phyloP scores from a whole-genome alignment of 2,113 vertebrate genomes.

The Diadophis punctatus region DNA sequence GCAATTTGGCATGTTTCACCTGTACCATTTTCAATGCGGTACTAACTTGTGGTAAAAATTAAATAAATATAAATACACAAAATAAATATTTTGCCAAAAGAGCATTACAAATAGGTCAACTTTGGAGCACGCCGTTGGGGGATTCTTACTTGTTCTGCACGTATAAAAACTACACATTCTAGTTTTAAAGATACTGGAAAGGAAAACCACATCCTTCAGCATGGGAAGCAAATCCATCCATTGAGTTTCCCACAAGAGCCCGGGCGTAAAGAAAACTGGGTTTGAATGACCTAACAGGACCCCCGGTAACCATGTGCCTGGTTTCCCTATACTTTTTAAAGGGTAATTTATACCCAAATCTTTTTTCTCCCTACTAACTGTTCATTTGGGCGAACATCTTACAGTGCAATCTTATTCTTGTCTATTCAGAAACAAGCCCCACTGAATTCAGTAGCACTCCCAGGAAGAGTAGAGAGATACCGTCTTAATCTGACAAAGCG shows the following conservation, averaged over 20 bases:
- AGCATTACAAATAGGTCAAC: conserved; percentile 30
- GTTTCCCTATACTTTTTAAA: background rate
- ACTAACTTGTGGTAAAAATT: conserved; percentile 68
- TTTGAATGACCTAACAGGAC: background rate
- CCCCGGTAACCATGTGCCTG: background rate
- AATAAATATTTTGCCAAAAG: conserved; percentile 73
- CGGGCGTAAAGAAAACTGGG: background rate
- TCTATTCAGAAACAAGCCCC: background rate
- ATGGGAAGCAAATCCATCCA: background rate
- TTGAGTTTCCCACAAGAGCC: fast-evolving
- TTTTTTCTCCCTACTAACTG: background rate
- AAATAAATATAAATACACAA: conserved; percentile 81
- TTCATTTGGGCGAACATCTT: background rate
- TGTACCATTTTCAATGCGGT: conserved; percentile 55
- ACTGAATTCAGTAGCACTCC: background rate
- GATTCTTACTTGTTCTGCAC: conserved; percentile 38
- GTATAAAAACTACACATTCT: conserved; percentile 29
- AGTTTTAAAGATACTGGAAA: conserved; percentile 52
- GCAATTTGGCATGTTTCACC: conserved; percentile 53
- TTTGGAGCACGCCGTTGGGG: background rate
- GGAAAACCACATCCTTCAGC: conserved; percentile 55
- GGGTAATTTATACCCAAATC: background rate
- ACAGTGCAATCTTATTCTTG: background rate
- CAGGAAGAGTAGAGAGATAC: background rate
- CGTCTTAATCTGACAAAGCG: background rate